Base-by-base conservation (phyloP, 2,888 invertebrate species). In the Acanthosoma haemorrhoidale region DNA sequence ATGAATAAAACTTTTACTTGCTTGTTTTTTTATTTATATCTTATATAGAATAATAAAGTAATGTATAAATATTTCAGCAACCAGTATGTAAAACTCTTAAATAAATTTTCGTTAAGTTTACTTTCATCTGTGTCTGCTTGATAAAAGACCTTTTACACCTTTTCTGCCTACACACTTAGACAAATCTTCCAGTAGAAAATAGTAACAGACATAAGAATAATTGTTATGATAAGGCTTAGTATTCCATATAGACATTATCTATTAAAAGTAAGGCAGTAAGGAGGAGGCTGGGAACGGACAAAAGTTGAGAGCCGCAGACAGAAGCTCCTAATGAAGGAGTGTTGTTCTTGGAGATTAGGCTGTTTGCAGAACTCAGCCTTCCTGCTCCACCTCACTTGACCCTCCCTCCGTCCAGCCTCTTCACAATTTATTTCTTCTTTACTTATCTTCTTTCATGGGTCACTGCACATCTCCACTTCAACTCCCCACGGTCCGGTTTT, bases 401-500 rank as follows among this genome's bases (percentile, higher is more conserved):
- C 36, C 34, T 61, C 59, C 36, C 34, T 61, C 59, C 34, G 34
- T 21, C 61, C 21, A 18, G 16, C 13, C 21, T 21, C 61, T 38
- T 61, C 61, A 61, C 61, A 61, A 61, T 61, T 61, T 61, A 36
- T 36, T 61, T 61, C 36, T 32, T 61, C 61, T 61, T 61, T 61
- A 36, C 61, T 61, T 36, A 61, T 61, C 61, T 36, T 18, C 61
- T 61, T 61, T 61, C 21, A 16, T 36, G 61, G 34, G 32, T 38
- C 61, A 38, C 61, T 34, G 32, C 32, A 61, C 36, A 18, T 25
- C 51, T 29, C 61, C 34, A 21, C 36, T 36, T 21, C 61, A 36
- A 36, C 61, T 61, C 36, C 36, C 38, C 29, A 51, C 51, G 51
- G 51, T 51, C 51, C 51, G 29, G 51, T 51, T 51, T 25, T 21